A percentile compares a stretch with the other conserved stretches of the same genome.
phyloP scores from a whole-genome alignment of 2,888 invertebrate genomes.

The Xestia rhomboidea region DNA sequence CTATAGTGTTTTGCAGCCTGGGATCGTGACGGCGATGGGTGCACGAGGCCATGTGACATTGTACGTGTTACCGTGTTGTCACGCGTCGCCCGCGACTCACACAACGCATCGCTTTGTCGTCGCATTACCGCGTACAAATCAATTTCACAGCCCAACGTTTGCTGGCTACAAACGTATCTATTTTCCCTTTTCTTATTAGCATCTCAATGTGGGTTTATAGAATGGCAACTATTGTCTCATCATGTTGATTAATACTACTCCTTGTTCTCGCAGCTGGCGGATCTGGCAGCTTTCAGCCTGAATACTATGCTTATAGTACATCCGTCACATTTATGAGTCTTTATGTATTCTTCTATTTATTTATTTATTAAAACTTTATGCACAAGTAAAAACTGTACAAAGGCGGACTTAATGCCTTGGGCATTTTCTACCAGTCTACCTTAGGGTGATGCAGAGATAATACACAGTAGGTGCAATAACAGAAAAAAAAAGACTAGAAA shows the following conservation, averaged over 20 bases:
- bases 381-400: too few species aligned
- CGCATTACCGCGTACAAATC: conserved; percentile 80
- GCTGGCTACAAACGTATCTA: conserved; percentile 73
- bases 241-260: conserved; percentile 63
- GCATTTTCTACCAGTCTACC: too few species aligned
- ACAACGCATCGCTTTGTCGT: conserved; percentile 78
- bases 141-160: conserved; percentile 83
- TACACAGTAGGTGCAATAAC: too few species aligned
- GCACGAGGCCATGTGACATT: conserved; percentile 81
- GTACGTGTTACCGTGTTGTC: conserved; percentile 79
- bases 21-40: conserved; percentile 78
- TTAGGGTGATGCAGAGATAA: too few species aligned
- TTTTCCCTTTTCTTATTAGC: conserved; percentile 83
- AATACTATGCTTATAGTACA: conserved; percentile 16
- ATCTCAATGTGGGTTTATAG: conserved; percentile 75
- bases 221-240: conserved; percentile 60
- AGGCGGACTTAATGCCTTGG: too few species aligned
- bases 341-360: conserved; percentile 6
- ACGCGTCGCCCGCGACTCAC: conserved; percentile 78
- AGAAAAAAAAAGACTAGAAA: too few species aligned
- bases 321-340: not conserved
- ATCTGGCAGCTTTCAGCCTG: conserved; percentile 46
- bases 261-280: conserved; percentile 54
- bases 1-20: conserved; percentile 63
- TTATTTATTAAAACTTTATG: too few species aligned